These are phyloP conservation scores for Solea solea DNA, from an alignment of 2,113 vertebrate genomes.

Conservation along the genomic window DNA sequence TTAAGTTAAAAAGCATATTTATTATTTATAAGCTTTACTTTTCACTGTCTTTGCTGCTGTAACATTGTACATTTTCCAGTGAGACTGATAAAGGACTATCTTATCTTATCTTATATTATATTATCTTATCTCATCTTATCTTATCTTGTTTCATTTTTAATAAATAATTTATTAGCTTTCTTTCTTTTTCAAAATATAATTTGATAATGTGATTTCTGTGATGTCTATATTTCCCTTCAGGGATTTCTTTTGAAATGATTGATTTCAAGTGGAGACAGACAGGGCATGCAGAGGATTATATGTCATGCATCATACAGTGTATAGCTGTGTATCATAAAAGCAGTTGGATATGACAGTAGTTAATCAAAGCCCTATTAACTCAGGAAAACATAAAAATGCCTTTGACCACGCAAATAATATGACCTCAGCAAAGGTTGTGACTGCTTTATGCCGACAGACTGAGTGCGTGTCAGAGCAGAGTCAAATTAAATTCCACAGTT, in stretches of 20 bases:
- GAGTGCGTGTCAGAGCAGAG: slow-evolving; percentile 36
- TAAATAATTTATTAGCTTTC: too few relatives aligned
- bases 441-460: slow-evolving; percentile 30
- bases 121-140: too few relatives aligned
- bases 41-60: too few relatives aligned
- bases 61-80: too few relatives aligned
- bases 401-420: slow-evolving; percentile 17
- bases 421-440: slow-evolving; percentile 5
- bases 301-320: not conserved
- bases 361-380: not conserved
- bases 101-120: too few relatives aligned
- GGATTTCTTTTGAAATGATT: not conserved
- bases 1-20: too few relatives aligned
- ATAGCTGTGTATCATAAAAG: not conserved
- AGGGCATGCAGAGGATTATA: not conserved
- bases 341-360: not conserved
- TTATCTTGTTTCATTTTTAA: too few relatives aligned
- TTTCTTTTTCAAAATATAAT: not conserved
- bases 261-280: not conserved
- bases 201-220: not conserved
- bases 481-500: slow-evolving; percentile 46
- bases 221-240: not conserved
- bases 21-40: too few relatives aligned
- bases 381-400: not conserved
- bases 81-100: too few relatives aligned